Percentiles rank a stretch among this genome's conserved stretches.
Evolutionary conservation across 2,888 invertebrate genomes (phyloP).

Genomic region (Epiblema foenella): DNA sequence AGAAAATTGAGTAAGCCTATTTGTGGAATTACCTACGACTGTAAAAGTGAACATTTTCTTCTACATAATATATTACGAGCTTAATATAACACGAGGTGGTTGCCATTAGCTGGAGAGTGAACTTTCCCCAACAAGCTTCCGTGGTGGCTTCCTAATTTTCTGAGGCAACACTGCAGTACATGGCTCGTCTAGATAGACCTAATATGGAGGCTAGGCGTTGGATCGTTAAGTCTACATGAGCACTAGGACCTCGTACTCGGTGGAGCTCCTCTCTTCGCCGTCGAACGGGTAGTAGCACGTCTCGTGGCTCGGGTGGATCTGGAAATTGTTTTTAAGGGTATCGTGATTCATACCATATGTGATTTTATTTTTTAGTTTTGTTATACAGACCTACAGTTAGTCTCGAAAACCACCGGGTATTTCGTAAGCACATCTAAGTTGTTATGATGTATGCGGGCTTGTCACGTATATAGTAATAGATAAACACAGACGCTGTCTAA

Average conservation of each 20-base stretch:
- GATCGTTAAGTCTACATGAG: conserved; percentile 59
- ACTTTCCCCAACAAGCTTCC: too few relatives aligned
- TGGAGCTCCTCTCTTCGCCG: conserved; percentile 86
- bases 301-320: conserved; percentile 87
- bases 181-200: background rate
- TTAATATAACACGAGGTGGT: too few relatives aligned
- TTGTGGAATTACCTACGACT: too few relatives aligned
- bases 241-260: conserved; percentile 89
- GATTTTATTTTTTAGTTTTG: background rate
- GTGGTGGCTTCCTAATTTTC: background rate
- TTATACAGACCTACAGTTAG: background rate
- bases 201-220: background rate
- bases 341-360: background rate
- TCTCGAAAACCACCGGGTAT: background rate
- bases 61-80: background rate
- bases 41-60: background rate
- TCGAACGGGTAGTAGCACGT: conserved; percentile 88
- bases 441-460: background rate
- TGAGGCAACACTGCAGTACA: background rate
- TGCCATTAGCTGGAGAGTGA: too few relatives aligned
- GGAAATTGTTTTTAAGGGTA: conserved; percentile 52
- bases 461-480: background rate
- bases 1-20: too few relatives aligned
- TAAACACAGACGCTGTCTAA: background rate
- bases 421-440: background rate